Conservation (phyloP, 2,797 vertebrate genomes). For the Choloepus didactylus region DNA sequence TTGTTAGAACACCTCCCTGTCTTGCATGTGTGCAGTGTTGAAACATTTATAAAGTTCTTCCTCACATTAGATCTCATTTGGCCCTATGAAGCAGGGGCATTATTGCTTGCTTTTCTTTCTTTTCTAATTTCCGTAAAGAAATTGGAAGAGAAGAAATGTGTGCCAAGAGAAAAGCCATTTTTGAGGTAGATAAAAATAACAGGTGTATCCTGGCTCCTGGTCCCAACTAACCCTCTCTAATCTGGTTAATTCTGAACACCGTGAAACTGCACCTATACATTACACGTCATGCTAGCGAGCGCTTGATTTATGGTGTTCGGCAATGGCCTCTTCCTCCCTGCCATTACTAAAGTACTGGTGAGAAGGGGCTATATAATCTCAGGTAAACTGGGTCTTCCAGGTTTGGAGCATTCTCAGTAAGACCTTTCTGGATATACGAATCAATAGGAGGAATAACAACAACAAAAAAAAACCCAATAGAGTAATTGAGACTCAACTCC, state of each 20-base stretch:
- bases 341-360: accelerated
- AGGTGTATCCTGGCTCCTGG: not conserved
- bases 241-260: not conserved
- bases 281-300: accelerated
- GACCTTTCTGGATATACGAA: not conserved
- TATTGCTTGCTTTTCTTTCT: not conserved
- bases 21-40: too few species aligned
- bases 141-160: not conserved
- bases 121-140: not conserved
- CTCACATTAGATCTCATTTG: not conserved
- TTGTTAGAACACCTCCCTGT: not conserved
- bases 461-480: not conserved
- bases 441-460: not conserved
- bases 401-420: accelerated
- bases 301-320: accelerated
- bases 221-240: accelerated
- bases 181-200: not conserved
- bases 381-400: too few species aligned
- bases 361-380: too few species aligned
- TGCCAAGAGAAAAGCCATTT: not conserved
- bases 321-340: accelerated
- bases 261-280: accelerated
- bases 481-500: not conserved
- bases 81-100: not conserved
- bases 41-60: not conserved